Conservation (phyloP, 2,797 vertebrate species). For the Decapterus maruadsi region DNA sequence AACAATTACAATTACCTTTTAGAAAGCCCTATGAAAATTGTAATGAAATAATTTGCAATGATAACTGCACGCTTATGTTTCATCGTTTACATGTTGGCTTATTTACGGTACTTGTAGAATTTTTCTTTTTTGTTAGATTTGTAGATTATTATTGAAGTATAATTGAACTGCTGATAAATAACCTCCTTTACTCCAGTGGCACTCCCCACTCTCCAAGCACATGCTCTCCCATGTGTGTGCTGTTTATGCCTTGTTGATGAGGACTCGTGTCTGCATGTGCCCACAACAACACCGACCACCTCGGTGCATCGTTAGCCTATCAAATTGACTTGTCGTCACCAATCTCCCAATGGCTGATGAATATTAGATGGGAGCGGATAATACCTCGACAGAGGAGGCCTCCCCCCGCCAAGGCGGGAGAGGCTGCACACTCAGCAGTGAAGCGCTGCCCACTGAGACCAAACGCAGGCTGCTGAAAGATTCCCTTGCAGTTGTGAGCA, state of each 20-base stretch:
- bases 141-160: not conserved
- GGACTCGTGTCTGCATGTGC: constrained; percentile 35
- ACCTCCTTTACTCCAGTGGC: not conserved
- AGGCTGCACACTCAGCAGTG: constrained; percentile 70
- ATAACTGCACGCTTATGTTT: not conserved
- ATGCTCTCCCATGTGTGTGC: constrained; percentile 56
- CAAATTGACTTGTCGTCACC: constrained; percentile 69
- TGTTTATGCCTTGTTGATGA: constrained; percentile 31
- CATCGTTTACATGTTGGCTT: not conserved
- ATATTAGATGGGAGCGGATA: constrained; percentile 79
- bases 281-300: constrained; percentile 60
- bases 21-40: not conserved
- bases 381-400: constrained; percentile 72
- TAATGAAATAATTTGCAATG: not conserved
- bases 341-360: constrained; percentile 78
- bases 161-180: not conserved
- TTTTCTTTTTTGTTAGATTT: not conserved
- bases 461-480: constrained; percentile 59
- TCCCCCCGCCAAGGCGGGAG: constrained; percentile 59
- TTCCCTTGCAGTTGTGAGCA: constrained; percentile 44
- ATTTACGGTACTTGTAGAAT: not conserved
- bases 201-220: constrained; percentile 31
- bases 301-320: constrained; percentile 67
- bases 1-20: constrained; percentile 5
- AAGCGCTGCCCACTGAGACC: constrained; percentile 71